These are phyloP conservation scores for Gnathochromis pfefferi DNA, from an alignment of 2,113 vertebrate genomes.

Conservation along the genomic window DNA sequence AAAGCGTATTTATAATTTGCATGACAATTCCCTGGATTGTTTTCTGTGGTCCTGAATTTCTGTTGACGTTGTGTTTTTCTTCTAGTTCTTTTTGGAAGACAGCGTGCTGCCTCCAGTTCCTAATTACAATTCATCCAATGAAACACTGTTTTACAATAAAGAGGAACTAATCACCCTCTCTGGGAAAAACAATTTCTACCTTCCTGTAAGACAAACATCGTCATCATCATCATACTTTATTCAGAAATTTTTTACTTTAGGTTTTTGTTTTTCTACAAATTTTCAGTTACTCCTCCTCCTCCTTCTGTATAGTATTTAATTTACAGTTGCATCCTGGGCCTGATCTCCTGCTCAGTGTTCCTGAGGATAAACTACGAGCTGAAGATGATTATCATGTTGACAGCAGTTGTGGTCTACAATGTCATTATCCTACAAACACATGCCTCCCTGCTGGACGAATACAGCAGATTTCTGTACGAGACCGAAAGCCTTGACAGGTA, in stretches of 20 bases:
- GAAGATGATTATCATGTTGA: constrained; percentile 94
- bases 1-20: not conserved
- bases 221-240: not conserved
- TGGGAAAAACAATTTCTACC: constrained; percentile 86
- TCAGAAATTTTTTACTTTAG: not conserved
- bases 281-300: not conserved
- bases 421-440: constrained; percentile 90
- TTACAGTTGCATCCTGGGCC: constrained; percentile 93
- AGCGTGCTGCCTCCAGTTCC: constrained; percentile 51
- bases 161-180: constrained; percentile 70
- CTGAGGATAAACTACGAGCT: constrained; percentile 95
- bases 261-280: not conserved
- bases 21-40: not conserved
- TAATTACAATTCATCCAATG: constrained; percentile 80
- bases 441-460: constrained; percentile 82
- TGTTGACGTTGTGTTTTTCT: not conserved
- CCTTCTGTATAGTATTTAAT: constrained; percentile 85
- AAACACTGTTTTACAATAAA: constrained; percentile 67
- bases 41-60: not conserved
- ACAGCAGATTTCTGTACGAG: constrained; percentile 85
- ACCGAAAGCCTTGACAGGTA: constrained; percentile 82
- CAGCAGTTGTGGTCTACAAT: constrained; percentile 87
- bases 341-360: constrained; percentile 96
- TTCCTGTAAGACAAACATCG: constrained; percentile 74
- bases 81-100: constrained; percentile 88